Base-by-base conservation (phyloP, 2,797 vertebrate genomes). In the Pempheris klunzingeri region DNA sequence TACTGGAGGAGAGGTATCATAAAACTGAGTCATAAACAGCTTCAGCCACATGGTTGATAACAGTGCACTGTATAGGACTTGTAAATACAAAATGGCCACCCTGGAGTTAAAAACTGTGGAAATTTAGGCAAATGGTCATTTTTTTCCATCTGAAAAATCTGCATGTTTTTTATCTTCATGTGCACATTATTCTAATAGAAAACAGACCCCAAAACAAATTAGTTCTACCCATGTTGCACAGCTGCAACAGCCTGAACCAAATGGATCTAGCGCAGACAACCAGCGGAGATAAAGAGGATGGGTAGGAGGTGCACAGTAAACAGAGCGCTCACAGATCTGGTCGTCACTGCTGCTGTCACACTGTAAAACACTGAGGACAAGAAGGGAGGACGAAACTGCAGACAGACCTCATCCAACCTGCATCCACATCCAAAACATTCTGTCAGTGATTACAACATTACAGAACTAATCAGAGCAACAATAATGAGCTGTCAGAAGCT, bases 1-100 rank as follows among this genome's bases (percentile, higher is more conserved):
- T 70, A 84, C 78, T 74, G 86, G 85, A 83, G 74, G 78, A 86
- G 76, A 75, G 82, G 86, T 62, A 77, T 78, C 80, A 88, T 91
- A 90, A 93, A 92, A 88, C 70, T 30, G 12, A 55, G 88, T 69
- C 67, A 80, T 90, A 89, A 91, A 91, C 87, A 80, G 81, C 69
- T 72, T 61, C 69, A 78, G 63, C 81, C 75, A 73, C 85, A 74
- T 26, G 14, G 69, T 34, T 77, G 88, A 87, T 86, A 82, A 81
- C 70, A 74, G 50, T 77, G 77, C 55, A 76, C 81, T 72, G 66
- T 77, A 43, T 52, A 60, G 57, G 61, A 78, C 75, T 84, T 85
- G 63, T 85, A 86, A 91, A 88, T 55, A 58, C 71, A 83, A 88
- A 86, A 90, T 78, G 90, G 89, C 88, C 82, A 88, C 89, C 86